Evolutionary conservation across 92 coral and sea anemone species (phyloP), one percentile per base, ranked within the genome.

Genomic region (Palythoa heliodiscus): DNA sequence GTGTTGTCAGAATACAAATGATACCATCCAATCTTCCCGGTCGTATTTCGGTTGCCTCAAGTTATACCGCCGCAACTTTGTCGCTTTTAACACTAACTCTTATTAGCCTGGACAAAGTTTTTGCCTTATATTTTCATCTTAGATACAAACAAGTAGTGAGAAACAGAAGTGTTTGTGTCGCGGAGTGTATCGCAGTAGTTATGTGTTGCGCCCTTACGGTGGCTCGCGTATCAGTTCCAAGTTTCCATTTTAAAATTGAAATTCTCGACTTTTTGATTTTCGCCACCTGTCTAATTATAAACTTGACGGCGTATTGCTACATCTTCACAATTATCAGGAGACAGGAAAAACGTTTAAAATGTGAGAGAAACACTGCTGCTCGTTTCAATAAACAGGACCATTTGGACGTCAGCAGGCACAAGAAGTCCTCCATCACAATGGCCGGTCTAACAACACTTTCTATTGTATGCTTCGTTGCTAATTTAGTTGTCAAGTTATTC

Each of bases 401-500:
- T 4, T 40, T 47, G 61, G 14, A 80, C 19, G 84, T 80, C n/a
- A 70, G 84, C 13, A 66, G 64, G 66, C 84, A 80, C 47, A 80
- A 80, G 40, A 80, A 80, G 22, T 80, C 84, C 0, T 80, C 84
- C 40, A 80, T 66, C 29, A 80, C 84, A 23, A 80, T 80, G 84
- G 84, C 84, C 3, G 13, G 73, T 7, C 72, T 80, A 5, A 80
- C 84, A 2, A 73, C 58, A 2, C 13, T 80, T 11, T 80, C 43
- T 9, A 80, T 80, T 14, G 60, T 64, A 4, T 80, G 72, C 60
- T 66, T 80, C n/a, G 84, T 69, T 2, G 74, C 84, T 12, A 66
- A 80, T 50, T 80, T 80, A 11, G 58, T 80, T 3, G 74, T 52
- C 58, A 80, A 80, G 48, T 25, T 80, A 15, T 66, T 80, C 70